These are phyloP conservation scores for Notamacropus eugenii DNA, from an alignment of 2,797 vertebrate species.

Conservation along the genomic window DNA sequence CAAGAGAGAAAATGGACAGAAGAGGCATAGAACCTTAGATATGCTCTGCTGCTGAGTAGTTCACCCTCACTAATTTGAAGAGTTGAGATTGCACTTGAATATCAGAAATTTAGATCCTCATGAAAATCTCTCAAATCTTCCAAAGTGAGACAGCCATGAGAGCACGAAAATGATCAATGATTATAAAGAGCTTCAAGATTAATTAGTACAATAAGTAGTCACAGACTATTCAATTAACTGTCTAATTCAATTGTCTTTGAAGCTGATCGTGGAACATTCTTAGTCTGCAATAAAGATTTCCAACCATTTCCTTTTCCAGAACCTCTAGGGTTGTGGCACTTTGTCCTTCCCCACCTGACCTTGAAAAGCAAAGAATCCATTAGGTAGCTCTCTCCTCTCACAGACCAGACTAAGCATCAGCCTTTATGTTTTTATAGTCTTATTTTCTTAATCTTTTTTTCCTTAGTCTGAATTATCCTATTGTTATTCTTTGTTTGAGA, in stretches of 20 bases:
- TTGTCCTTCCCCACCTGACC: not conserved
- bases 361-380: not conserved
- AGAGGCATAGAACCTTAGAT: not conserved
- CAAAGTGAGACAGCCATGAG: not conserved
- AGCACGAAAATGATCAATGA: not conserved
- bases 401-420: not conserved
- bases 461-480: not conserved
- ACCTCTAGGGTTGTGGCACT: not conserved
- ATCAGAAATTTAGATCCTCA: not conserved
- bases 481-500: not conserved
- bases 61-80: not conserved
- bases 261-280: not conserved
- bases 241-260: not conserved
- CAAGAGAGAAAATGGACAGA: constrained; percentile 22
- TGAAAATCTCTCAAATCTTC: not conserved
- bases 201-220: not conserved
- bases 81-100: not conserved
- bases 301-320: not conserved
- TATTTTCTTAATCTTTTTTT: not conserved
- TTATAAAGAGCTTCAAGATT: not conserved
- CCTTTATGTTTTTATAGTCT: not conserved
- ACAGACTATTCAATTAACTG: not conserved
- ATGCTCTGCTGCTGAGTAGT: not conserved
- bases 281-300: not conserved
- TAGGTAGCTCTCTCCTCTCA: not conserved